phyloP scores from a whole-genome alignment of 2,113 vertebrate genomes.

The Sinocyclocheilus anshuiensis region DNA sequence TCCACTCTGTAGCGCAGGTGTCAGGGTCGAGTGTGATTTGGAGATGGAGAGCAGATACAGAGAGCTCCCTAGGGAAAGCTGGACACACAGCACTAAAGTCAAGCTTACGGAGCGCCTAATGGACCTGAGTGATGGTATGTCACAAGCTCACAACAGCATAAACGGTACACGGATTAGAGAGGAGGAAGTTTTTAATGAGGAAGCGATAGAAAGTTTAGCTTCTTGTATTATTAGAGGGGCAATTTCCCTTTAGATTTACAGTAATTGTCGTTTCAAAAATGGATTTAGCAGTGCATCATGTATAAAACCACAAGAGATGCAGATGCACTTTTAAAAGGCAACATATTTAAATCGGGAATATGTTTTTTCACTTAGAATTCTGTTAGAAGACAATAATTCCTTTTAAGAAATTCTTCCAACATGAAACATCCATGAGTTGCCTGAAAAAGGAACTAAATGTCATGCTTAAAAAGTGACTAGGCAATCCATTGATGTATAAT shows the following conservation, averaged over 20 bases:
- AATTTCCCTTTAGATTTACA: not conserved
- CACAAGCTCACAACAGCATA: not conserved
- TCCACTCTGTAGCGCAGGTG: conserved; percentile 65
- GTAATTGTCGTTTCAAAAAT: not conserved
- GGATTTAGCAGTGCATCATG: conserved; percentile 26
- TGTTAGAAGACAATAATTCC: conserved; percentile 2
- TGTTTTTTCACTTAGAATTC: not conserved
- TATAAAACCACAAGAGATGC: conserved; percentile 3
- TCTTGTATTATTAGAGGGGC: not conserved
- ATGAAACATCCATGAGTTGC: not conserved
- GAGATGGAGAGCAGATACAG: conserved; percentile 49
- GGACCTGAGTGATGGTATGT: conserved; percentile 29
- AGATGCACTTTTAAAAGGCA: not conserved
- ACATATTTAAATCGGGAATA: not conserved
- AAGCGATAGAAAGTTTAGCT: conserved; percentile 5
- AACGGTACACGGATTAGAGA: not conserved
- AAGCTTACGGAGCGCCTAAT: conserved; percentile 3
- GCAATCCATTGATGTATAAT: conserved; percentile 7
- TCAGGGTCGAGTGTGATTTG: conserved; percentile 64
- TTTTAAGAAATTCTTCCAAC: not conserved
- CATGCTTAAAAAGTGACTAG: conserved; percentile 19
- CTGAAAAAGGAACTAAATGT: conserved; percentile 6
- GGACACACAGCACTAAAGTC: conserved; percentile 28
- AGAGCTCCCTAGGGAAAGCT: conserved; percentile 41
- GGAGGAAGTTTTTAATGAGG: conserved; percentile 11